Conservation (phyloP, 2,797 vertebrate genomes). For the Mallotus villosus region DNA sequence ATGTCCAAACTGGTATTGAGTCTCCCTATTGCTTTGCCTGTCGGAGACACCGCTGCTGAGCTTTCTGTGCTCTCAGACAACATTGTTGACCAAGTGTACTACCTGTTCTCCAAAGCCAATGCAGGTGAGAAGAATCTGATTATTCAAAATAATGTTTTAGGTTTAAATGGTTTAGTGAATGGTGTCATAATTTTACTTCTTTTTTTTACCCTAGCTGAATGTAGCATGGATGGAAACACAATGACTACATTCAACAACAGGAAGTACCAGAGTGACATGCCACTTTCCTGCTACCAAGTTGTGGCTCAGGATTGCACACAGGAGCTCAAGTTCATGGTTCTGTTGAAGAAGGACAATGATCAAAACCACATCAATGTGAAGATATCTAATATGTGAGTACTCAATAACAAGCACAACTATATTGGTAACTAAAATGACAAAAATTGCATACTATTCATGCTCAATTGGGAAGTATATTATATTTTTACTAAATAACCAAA, state of each 20-base stretch:
- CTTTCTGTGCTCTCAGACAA: slow-evolving; percentile 19
- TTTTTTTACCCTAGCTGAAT: slow-evolving; percentile 42
- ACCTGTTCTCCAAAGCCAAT: slow-evolving; percentile 25
- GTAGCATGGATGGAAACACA: slow-evolving; percentile 36
- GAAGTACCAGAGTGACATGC: slow-evolving; percentile 68
- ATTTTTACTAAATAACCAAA: background rate
- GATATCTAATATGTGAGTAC: slow-evolving; percentile 75
- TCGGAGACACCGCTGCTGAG: slow-evolving; percentile 11
- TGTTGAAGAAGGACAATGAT: slow-evolving; percentile 71
- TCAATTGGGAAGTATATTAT: background rate
- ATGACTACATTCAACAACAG: slow-evolving; percentile 70
- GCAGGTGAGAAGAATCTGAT: slow-evolving; percentile 25
- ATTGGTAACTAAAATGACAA: background rate
- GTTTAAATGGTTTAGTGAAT: background rate
- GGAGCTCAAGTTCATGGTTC: slow-evolving; percentile 80
- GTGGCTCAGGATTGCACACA: slow-evolving; percentile 80
- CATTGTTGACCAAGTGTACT: slow-evolving; percentile 19
- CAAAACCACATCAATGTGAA: slow-evolving; percentile 70
- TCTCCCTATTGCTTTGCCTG: slow-evolving; percentile 40
- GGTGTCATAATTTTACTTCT: background rate
- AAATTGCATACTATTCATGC: background rate
- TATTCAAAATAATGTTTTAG: background rate
- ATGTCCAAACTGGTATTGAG: slow-evolving; percentile 29
- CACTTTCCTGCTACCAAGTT: slow-evolving; percentile 77
- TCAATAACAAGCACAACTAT: background rate